These are phyloP conservation scores for Girardia tigrina DNA, from an alignment of 2,888 invertebrate genomes.

Conservation along the genomic window DNA sequence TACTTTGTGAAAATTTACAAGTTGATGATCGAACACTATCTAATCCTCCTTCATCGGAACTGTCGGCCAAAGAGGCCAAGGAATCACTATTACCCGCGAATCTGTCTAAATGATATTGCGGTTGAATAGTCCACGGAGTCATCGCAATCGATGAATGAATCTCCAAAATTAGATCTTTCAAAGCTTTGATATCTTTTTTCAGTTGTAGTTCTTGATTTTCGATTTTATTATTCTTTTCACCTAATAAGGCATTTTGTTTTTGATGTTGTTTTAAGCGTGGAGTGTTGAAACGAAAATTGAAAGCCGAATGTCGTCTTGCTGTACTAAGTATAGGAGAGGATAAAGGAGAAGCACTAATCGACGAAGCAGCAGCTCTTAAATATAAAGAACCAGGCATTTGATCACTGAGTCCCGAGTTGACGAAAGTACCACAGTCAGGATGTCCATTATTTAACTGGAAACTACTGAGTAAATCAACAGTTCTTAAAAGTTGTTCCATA, in stretches of 20 bases:
- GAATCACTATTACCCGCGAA: neutral
- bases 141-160: conserved; percentile 25
- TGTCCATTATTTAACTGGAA: conserved; percentile 23
- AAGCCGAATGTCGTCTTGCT: neutral
- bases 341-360: conserved; percentile 14
- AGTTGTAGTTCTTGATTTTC: conserved; percentile 5
- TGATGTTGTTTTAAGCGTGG: neutral
- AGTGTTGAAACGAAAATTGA: conserved; percentile 20
- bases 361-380: conserved; percentile 21
- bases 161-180: conserved; percentile 26
- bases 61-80: conserved; percentile 10
- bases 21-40: conserved; percentile 15
- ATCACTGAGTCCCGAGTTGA: neutral
- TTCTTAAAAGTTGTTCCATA: conserved; percentile 21
- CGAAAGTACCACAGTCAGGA: neutral
- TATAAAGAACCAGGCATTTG: neutral
- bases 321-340: neutral
- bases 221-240: neutral
- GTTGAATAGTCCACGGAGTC: conserved; percentile 26
- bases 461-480: neutral
- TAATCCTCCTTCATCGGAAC: neutral
- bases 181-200: conserved; percentile 9
- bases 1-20: neutral
- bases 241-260: neutral
- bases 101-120: neutral